Conservation (phyloP, 2,113 vertebrate genomes). For the Nibea albiflora region DNA sequence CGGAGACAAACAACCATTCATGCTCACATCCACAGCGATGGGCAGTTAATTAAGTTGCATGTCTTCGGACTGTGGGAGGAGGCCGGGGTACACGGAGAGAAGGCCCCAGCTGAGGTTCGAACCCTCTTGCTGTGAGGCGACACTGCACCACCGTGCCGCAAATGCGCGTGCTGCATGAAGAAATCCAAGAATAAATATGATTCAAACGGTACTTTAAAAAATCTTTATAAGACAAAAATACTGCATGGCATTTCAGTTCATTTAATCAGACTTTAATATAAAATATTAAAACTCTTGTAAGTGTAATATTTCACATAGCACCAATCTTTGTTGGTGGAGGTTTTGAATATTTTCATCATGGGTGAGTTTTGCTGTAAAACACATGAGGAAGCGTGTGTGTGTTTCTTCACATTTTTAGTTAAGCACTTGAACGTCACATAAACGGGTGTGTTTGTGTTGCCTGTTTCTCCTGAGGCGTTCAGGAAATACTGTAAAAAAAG, state of each 20-base stretch:
- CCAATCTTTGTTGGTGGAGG: neutral
- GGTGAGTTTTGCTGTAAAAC: neutral
- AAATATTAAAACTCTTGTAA: slow-evolving; percentile 37
- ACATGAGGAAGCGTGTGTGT: neutral
- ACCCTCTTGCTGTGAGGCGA: too few relatives aligned
- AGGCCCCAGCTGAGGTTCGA: too few relatives aligned
- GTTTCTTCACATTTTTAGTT: slow-evolving; percentile 39
- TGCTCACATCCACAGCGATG: too few relatives aligned
- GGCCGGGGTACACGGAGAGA: too few relatives aligned
- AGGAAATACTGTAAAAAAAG: slow-evolving; percentile 13
- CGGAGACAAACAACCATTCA: too few relatives aligned
- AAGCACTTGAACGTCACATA: neutral
- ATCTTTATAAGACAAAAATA: slow-evolving; percentile 31
- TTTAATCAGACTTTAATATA: slow-evolving; percentile 42
- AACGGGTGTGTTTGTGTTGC: neutral
- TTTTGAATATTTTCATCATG: slow-evolving; percentile 3
- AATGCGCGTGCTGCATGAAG: neutral
- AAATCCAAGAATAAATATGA: slow-evolving; percentile 36
- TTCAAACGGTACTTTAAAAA: slow-evolving; percentile 6
- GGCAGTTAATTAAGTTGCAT: too few relatives aligned
- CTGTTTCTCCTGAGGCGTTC: slow-evolving; percentile 8
- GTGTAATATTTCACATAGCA: slow-evolving; percentile 18
- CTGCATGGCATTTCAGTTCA: slow-evolving; percentile 8
- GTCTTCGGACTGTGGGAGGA: too few relatives aligned
- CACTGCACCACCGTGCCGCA: neutral